Evolutionary conservation across 2,797 vertebrate genomes (phyloP), one percentile per base, ranked within the genome.

Genomic region (Galagoides demidoff): DNA sequence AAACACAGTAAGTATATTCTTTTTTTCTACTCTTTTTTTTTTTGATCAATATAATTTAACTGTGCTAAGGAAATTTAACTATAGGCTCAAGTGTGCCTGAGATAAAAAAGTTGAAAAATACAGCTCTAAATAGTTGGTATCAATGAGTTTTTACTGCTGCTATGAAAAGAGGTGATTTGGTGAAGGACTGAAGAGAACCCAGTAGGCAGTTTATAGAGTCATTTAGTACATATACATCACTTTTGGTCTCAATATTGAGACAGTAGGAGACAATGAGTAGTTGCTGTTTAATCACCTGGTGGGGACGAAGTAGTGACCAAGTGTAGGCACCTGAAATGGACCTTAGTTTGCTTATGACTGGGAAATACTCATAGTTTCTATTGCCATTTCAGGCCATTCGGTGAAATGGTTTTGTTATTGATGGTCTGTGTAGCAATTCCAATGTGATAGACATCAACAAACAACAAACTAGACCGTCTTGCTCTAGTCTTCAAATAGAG

Each of bases 401-500:
- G 16, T 55, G 45, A 96, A 85, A 63, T 29, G 20, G 4, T 10
- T 61, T 94, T 73, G n/a, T 84, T 95, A 92, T 14, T 91, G 74
- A 90, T 73, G 49, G 31, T 64, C 68, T 29, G 0, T 11, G 7
- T 85, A 79, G 23, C 64, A 85, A 45, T 81, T 63, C 52, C 34
- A n/a, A 9, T n/a, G 43, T 55, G 85, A 95, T 12, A 63, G 39
- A 92, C 37, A 76, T 52, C 94, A 61, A 52, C 37, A 94, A 78
- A 52, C 71, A 96, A 29, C 78, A 55, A 77, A 88, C 12, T 86
- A 68, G 77, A 57, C 0, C 49, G 17, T 89, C 98, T 98, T 96
- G 90, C 84, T 96, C 1, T 77, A 5, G 95, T 97, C 97, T 96
- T 92, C 92, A 97, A 94, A 97, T 88, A 92, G 93, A 97, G 85